Percentiles rank a stretch among this genome's conserved stretches.
Conservation (phyloP, 2,113 vertebrate genomes). For the Gopherus evgoodei region DNA sequence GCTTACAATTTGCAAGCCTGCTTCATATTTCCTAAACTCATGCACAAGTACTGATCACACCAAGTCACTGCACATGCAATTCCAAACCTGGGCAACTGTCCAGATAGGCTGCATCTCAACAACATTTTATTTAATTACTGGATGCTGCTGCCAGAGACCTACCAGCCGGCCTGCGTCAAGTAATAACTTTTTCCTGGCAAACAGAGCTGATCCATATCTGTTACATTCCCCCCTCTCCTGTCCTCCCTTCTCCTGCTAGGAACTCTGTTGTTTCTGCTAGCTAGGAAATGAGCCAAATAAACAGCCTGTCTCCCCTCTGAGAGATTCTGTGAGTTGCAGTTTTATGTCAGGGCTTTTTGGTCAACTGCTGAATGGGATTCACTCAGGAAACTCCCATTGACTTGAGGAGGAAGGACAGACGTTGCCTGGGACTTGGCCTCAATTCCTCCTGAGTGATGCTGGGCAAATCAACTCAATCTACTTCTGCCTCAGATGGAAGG, state of each 20-base stretch:
- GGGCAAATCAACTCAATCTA: neutral
- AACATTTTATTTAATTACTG: neutral
- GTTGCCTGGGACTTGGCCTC: neutral
- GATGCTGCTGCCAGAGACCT: neutral
- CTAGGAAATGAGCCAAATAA: neutral
- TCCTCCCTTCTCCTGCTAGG: neutral
- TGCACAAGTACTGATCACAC: neutral
- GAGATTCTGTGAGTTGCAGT: neutral
- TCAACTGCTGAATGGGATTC: neutral
- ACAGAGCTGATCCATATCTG: neutral
- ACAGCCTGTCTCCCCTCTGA: neutral
- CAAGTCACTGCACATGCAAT: accelerated
- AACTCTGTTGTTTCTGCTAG: neutral
- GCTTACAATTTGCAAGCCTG: neutral
- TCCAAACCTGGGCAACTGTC: neutral
- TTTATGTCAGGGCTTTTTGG: neutral
- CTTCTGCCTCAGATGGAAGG: neutral
- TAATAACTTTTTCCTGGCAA: neutral
- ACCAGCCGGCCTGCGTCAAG: neutral
- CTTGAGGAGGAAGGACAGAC: no score
- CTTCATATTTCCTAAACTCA: neutral
- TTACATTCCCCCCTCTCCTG: accelerated
- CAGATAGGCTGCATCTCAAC: neutral
- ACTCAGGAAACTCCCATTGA: accelerated
- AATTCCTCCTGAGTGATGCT: neutral